Conservation (phyloP, 2,113 vertebrate species). For the Notothenia rossii region DNA sequence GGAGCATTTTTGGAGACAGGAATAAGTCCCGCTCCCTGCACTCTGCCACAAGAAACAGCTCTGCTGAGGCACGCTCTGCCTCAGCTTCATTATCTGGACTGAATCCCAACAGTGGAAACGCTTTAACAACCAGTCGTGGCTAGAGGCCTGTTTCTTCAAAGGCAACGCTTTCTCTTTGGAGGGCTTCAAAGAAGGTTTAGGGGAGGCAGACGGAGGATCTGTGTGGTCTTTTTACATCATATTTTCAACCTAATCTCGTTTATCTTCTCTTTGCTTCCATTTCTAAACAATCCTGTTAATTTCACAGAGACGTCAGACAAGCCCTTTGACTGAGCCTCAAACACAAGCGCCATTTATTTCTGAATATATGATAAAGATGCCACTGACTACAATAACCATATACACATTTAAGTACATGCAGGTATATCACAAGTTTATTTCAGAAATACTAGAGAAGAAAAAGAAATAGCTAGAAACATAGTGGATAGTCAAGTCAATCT, state of each 20-base stretch:
- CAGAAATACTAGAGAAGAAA: not conserved
- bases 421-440: not conserved
- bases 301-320: slow-evolving; percentile 24
- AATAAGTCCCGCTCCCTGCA: slow-evolving; percentile 68
- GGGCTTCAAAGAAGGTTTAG: slow-evolving; percentile 65
- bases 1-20: slow-evolving; percentile 60
- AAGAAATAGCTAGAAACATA: not conserved
- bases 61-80: slow-evolving; percentile 50
- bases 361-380: not conserved
- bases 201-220: slow-evolving; percentile 54
- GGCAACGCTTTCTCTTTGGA: slow-evolving; percentile 38
- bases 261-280: slow-evolving; percentile 24
- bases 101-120: slow-evolving; percentile 67
- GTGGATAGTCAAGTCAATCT: not conserved
- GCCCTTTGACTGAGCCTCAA: slow-evolving; percentile 9
- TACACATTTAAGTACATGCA: not conserved
- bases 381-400: not conserved
- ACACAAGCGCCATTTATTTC: not conserved
- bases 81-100: slow-evolving; percentile 55
- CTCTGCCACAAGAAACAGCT: slow-evolving; percentile 45
- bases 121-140: slow-evolving; percentile 66
- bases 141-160: slow-evolving; percentile 65
- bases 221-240: slow-evolving; percentile 59
- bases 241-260: slow-evolving; percentile 51
- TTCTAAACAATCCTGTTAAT: slow-evolving; percentile 19